phyloP scores from a whole-genome alignment of 2,888 invertebrate genomes.

The Drosophila gaucha region DNA sequence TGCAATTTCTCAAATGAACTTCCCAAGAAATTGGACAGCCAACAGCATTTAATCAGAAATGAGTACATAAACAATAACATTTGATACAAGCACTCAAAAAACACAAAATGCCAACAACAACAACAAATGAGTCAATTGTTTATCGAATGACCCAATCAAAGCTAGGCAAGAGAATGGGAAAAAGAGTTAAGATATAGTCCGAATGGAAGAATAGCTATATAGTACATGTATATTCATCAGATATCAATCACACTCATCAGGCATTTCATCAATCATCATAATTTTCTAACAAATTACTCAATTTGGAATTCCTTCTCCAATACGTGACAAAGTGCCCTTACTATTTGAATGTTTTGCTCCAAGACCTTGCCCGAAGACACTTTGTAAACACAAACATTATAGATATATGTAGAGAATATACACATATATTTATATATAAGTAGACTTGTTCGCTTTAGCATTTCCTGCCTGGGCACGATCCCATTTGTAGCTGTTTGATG shows the following conservation, averaged over 20 bases:
- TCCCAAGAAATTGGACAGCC: conserved; percentile 28
- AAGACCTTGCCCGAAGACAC: conserved; percentile 12
- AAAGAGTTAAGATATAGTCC: background rate
- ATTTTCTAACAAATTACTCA: background rate
- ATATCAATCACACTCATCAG: conserved; percentile 16
- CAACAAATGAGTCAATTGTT: conserved; percentile 31
- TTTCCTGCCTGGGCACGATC: conserved; percentile 34
- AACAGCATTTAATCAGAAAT: conserved; percentile 54
- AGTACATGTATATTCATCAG: background rate
- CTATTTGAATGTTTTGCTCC: too few relatives aligned
- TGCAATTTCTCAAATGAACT: conserved; percentile 47
- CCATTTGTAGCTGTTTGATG: conserved; percentile 23
- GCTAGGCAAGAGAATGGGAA: background rate
- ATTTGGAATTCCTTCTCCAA: too few relatives aligned
- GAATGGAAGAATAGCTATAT: too few relatives aligned
- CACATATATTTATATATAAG: background rate
- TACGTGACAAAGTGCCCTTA: conserved; percentile 48
- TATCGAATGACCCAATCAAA: conserved; percentile 7
- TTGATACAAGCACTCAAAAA: conserved; percentile 31
- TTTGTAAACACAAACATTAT: background rate
- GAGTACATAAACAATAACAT: conserved; percentile 28
- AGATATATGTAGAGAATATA: background rate
- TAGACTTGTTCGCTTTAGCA: conserved; percentile 17
- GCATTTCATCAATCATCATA: conserved; percentile 28
- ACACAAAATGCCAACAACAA: background rate